phyloP scores from a whole-genome alignment of 2,797 vertebrate genomes.

The Benthosema pterotum region DNA sequence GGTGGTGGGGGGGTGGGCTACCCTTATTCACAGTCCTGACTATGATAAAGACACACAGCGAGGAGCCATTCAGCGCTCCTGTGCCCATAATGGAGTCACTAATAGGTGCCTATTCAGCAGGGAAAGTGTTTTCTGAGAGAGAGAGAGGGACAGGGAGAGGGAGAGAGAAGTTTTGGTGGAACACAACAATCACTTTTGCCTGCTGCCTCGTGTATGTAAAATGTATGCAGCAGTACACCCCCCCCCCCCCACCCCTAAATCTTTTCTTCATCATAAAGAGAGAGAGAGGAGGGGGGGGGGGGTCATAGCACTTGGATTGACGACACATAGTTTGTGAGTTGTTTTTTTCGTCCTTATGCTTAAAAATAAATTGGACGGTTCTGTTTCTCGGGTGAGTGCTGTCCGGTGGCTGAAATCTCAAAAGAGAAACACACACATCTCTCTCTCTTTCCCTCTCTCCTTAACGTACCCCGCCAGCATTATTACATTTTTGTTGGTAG shows the following conservation, averaged over 20 bases:
- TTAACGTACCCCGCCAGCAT: too few species aligned
- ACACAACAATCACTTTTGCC: slow-evolving; percentile 81
- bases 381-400: slow-evolving; percentile 62
- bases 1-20: slow-evolving; percentile 41
- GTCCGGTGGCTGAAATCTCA: slow-evolving; percentile 34
- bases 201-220: slow-evolving; percentile 79
- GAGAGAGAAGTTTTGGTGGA: slow-evolving; percentile 73
- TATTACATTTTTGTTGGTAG: too few species aligned
- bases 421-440: slow-evolving; percentile 21
- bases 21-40: slow-evolving; percentile 76
- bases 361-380: slow-evolving; percentile 76
- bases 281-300: too few species aligned
- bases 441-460: slow-evolving; percentile 16
- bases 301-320: slow-evolving; percentile 74
- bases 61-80: slow-evolving; percentile 81
- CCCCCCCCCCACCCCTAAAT: slow-evolving; percentile 51
- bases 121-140: slow-evolving; percentile 83
- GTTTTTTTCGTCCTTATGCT: slow-evolving; percentile 76
- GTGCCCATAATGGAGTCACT: slow-evolving; percentile 85
- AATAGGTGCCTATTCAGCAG: slow-evolving; percentile 85
- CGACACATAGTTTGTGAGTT: slow-evolving; percentile 78
- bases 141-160: slow-evolving; percentile 20
- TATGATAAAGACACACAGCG: slow-evolving; percentile 83
- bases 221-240: slow-evolving; percentile 75
- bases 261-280: slow-evolving; percentile 45